Evolutionary conservation across 2,888 invertebrate species (phyloP).

Genomic region (Campaea margaritaria): DNA sequence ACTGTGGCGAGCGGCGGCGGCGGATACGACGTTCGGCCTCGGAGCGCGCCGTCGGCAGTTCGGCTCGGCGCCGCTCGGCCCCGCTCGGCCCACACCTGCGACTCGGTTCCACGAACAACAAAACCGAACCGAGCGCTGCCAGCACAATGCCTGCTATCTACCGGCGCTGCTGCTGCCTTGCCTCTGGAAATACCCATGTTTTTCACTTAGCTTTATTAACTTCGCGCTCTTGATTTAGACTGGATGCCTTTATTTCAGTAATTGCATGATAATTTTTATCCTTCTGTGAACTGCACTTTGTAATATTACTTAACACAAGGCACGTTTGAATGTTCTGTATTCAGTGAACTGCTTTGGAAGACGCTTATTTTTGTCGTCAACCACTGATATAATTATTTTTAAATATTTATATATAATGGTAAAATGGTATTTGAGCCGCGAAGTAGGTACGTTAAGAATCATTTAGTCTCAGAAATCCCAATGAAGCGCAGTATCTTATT

Average conservation of each 20-base stretch:
- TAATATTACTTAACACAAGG: neutral
- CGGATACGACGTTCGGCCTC: constrained; percentile 57
- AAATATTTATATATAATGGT: too few species aligned
- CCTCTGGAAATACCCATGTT: constrained; percentile 61
- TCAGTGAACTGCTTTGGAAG: neutral
- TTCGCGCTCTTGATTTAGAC: constrained; percentile 32
- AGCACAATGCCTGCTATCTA: constrained; percentile 62
- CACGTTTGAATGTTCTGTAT: constrained; percentile 6
- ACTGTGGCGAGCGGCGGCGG: constrained; percentile 65
- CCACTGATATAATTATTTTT: too few species aligned
- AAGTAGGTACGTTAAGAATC: constrained; percentile 2
- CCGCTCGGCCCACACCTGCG: constrained; percentile 78
- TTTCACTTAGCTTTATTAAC: constrained; percentile 45
- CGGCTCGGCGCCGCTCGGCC: constrained; percentile 53
- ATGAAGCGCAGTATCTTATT: constrained; percentile 40
- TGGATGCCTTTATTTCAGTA: constrained; percentile 28
- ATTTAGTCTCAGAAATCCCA: constrained; percentile 22
- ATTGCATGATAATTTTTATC: constrained; percentile 22
- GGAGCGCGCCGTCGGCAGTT: constrained; percentile 53
- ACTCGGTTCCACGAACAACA: constrained; percentile 79
- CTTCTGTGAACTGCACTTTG: constrained; percentile 5
- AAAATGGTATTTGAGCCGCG: neutral
- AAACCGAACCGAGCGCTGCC: constrained; percentile 68
- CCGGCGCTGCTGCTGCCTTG: constrained; percentile 47
- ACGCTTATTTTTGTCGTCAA: too few species aligned